Conservation (phyloP, 2,113 vertebrate genomes). For the Nymphicus hollandicus region DNA sequence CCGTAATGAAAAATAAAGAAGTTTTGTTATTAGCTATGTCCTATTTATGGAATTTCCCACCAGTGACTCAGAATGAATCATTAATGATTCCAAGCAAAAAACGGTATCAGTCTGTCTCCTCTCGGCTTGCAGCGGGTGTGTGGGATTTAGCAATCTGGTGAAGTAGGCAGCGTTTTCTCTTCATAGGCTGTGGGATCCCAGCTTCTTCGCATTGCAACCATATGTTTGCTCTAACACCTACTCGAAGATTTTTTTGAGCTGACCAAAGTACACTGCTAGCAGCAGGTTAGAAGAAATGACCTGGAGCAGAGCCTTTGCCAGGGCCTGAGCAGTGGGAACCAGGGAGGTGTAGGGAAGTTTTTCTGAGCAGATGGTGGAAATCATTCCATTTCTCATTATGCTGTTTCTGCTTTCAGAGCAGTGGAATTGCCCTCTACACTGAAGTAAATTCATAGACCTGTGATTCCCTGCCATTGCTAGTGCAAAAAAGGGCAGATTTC, state of each 20-base stretch:
- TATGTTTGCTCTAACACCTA: slow-evolving; percentile 15
- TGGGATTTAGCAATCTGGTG: slow-evolving; percentile 30
- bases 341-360: not conserved
- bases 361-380: not conserved
- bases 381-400: not conserved
- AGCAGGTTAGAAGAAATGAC: not conserved
- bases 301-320: not conserved
- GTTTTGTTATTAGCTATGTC: slow-evolving; percentile 31
- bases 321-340: not conserved
- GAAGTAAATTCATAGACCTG: not conserved
- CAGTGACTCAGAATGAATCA: slow-evolving; percentile 64
- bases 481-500: not conserved
- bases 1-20: not conserved
- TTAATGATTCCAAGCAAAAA: slow-evolving; percentile 42
- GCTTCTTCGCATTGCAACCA: not conserved
- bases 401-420: not conserved
- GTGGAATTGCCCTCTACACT: not conserved
- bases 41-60: slow-evolving; percentile 57
- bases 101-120: slow-evolving; percentile 17
- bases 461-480: not conserved
- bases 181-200: not conserved
- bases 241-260: not conserved
- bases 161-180: not conserved
- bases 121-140: not conserved
- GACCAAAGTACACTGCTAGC: not conserved